phyloP scores from a whole-genome alignment of 2,113 vertebrate genomes.

The Phylloscopus trochilus region DNA sequence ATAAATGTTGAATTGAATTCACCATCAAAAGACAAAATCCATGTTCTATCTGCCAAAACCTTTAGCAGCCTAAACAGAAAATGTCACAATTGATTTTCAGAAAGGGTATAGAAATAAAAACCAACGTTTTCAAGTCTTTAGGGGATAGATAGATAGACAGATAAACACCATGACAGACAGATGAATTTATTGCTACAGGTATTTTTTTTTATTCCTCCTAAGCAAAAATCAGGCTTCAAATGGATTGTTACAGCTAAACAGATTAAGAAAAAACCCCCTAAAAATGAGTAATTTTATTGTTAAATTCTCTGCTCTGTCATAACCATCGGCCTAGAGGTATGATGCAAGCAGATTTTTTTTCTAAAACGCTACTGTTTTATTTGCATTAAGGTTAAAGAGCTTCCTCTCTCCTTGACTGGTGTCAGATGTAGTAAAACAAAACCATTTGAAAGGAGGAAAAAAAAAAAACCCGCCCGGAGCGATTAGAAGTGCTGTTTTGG shows the following conservation, averaged over 20 bases:
- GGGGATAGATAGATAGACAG: conserved; percentile 7
- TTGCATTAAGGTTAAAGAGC: conserved; percentile 33
- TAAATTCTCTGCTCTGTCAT: neutral
- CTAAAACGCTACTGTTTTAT: conserved; percentile 17
- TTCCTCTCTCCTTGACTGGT: neutral
- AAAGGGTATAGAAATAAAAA: conserved; percentile 19
- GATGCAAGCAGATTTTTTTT: neutral
- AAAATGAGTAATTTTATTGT: conserved; percentile 15
- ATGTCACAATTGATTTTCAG: conserved; percentile 63
- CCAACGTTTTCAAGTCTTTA: conserved; percentile 38
- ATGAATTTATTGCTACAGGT: conserved; percentile 18
- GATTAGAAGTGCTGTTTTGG: neutral
- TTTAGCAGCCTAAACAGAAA: conserved; percentile 62
- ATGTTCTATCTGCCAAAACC: conserved; percentile 62
- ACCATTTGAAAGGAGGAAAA: neutral
- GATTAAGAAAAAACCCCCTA: neutral
- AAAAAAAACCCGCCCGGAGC: neutral
- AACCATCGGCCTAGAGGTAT: neutral
- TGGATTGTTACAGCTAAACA: neutral
- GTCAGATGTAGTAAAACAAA: conserved; percentile 37
- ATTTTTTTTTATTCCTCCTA: conserved; percentile 13
- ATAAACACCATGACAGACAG: conserved; percentile 30
- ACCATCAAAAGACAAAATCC: conserved; percentile 65
- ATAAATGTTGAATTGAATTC: conserved; percentile 52
- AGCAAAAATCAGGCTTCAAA: conserved; percentile 26